Conservation (phyloP, 2,888 invertebrate genomes). For the Diadromus collaris region DNA sequence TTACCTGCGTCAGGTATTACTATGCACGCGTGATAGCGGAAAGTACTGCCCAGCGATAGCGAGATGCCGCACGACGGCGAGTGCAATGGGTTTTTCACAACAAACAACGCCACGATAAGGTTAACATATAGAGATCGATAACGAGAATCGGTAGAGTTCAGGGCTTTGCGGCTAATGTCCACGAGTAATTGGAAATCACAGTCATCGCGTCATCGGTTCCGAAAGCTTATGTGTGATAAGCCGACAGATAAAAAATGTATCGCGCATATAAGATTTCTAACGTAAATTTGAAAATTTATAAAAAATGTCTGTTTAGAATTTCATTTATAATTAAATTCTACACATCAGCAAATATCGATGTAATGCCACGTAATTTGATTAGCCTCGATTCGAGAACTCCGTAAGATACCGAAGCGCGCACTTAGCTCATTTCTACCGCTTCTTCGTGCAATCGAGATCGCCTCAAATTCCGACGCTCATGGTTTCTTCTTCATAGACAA, state of each 20-base stretch:
- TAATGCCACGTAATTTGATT: constrained; percentile 14
- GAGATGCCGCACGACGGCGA: neutral
- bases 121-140: neutral
- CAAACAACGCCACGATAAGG: neutral
- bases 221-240: neutral
- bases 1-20: neutral
- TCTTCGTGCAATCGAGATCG: neutral
- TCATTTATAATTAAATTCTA: neutral
- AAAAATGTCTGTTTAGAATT: neutral
- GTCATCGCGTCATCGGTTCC: neutral
- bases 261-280: neutral
- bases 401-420: constrained; percentile 9
- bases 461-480: neutral
- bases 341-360: neutral
- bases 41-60: neutral
- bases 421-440: neutral
- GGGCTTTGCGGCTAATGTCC: neutral
- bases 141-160: neutral
- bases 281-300: neutral
- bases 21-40: neutral
- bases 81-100: neutral
- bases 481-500: neutral
- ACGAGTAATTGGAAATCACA: neutral
- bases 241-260: neutral
- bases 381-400: neutral